Conservation (phyloP, 2,888 invertebrate genomes). For the Metallyticus violacea region DNA sequence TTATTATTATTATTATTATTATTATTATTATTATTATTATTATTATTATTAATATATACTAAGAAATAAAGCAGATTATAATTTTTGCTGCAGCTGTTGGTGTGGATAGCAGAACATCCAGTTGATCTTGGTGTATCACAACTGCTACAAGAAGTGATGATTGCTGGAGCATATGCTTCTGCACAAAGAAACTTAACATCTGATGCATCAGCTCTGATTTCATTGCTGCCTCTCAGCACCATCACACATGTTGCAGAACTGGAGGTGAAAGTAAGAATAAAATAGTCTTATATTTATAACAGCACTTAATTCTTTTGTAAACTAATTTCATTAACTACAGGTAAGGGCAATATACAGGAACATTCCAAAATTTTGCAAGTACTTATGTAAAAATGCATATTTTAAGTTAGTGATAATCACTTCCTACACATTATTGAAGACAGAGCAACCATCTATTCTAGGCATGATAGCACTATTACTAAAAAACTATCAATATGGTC, state of each 20-base stretch:
- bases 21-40: too few species aligned
- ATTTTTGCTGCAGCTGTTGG: slow-evolving; percentile 36
- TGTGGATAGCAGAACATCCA: slow-evolving; percentile 47
- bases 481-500: too few species aligned
- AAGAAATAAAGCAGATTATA: too few species aligned
- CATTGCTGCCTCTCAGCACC: slow-evolving; percentile 69
- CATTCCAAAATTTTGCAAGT: not conserved
- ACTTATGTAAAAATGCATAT: too few species aligned
- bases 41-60: too few species aligned
- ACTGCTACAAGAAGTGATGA: slow-evolving; percentile 77
- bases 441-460: too few species aligned
- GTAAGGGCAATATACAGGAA: not conserved
- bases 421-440: too few species aligned
- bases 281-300: too few species aligned
- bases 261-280: slow-evolving; percentile 59
- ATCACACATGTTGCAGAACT: slow-evolving; percentile 56
- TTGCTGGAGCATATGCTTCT: slow-evolving; percentile 68
- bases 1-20: too few species aligned
- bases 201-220: slow-evolving; percentile 66
- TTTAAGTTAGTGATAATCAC: too few species aligned
- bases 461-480: too few species aligned
- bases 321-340: not conserved
- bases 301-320: not conserved
- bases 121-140: slow-evolving; percentile 61
- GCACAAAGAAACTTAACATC: slow-evolving; percentile 69